Percentiles rank a stretch among this genome's conserved stretches.
Conservation (phyloP, 2,888 invertebrate genomes). For the Laspeyria flexula region DNA sequence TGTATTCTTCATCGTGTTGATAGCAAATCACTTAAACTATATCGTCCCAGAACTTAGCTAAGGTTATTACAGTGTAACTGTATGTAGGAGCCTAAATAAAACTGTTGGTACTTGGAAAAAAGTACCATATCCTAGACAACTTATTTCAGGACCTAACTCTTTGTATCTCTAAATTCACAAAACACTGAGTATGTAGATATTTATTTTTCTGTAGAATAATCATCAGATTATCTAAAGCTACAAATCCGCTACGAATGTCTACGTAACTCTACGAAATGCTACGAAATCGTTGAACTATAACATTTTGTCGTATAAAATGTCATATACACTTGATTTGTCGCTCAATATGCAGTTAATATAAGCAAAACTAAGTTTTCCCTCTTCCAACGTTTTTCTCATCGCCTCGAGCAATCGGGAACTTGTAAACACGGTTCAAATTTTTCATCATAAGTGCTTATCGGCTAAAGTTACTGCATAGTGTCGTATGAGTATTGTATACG, state of each 20-base stretch:
- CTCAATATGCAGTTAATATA: constrained; percentile 42
- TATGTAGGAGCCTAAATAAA: too few relatives aligned
- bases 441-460: constrained; percentile 36
- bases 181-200: too few relatives aligned
- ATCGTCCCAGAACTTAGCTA: too few relatives aligned
- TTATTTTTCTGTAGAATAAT: too few relatives aligned
- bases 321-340: constrained; percentile 31
- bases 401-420: constrained; percentile 22
- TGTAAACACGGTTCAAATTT: constrained; percentile 37
- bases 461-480: constrained; percentile 18
- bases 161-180: too few relatives aligned
- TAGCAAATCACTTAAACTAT: too few relatives aligned
- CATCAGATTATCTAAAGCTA: constrained; percentile 4
- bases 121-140: too few relatives aligned
- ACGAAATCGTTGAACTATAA: constrained; percentile 12
- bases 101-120: too few relatives aligned
- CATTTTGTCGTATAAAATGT: constrained; percentile 17
- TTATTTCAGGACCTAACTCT: too few relatives aligned
- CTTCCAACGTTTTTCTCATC: neutral
- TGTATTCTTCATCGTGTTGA: too few relatives aligned
- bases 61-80: too few relatives aligned
- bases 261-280: constrained; percentile 16
- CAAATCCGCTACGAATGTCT: constrained; percentile 15
- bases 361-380: constrained; percentile 26
- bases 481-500: constrained; percentile 6